These are phyloP conservation scores for Belgica antarctica DNA, from an alignment of 2,888 invertebrate species.

Conservation along the genomic window DNA sequence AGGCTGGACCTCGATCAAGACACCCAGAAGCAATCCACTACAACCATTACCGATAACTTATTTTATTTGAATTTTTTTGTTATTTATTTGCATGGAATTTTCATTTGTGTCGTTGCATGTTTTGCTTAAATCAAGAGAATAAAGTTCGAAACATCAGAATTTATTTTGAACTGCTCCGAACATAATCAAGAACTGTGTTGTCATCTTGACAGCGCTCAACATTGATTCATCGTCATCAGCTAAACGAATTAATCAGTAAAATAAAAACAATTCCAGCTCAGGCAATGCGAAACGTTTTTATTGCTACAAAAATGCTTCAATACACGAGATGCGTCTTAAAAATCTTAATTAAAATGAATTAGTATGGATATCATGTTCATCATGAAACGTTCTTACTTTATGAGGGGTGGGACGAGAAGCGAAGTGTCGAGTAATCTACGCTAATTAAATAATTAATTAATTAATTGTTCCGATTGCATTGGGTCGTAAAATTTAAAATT, in stretches of 20 bases:
- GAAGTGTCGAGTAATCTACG: not conserved
- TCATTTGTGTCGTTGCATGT: not conserved
- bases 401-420: not conserved
- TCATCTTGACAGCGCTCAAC: too few species aligned
- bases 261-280: too few species aligned
- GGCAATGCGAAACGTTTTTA: too few species aligned
- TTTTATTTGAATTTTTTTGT: not conserved
- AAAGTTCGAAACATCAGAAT: too few species aligned
- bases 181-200: too few species aligned
- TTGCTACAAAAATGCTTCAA: not conserved
- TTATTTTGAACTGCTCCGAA: too few species aligned
- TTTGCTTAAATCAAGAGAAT: too few species aligned
- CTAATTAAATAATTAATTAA: not conserved
- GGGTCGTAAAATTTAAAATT: slow-evolving; percentile 1
- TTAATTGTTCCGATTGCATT: slow-evolving; percentile 10
- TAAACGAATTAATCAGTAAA: too few species aligned
- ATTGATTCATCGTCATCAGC: too few species aligned
- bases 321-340: not conserved
- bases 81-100: not conserved
- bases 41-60: not conserved
- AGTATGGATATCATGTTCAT: not conserved
- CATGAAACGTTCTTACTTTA: too few species aligned
- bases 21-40: slow-evolving; percentile 12
- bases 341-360: not conserved
- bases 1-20: not conserved